Evolutionary conservation across 2,113 vertebrate genomes (phyloP).

Genomic region (Eleginops maclovinus): DNA sequence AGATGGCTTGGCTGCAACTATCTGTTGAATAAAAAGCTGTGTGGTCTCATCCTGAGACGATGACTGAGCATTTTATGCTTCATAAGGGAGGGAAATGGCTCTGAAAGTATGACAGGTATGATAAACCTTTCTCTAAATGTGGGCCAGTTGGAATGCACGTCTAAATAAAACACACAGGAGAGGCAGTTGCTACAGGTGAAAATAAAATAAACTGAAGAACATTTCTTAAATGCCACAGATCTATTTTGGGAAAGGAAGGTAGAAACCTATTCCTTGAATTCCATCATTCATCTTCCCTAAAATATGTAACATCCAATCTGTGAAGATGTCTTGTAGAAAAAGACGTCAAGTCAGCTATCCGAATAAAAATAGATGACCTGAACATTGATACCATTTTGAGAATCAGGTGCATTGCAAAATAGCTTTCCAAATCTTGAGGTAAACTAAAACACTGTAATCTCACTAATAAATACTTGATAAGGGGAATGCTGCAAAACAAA

Average conservation of each 20-base stretch:
- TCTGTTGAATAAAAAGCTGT: constrained; percentile 35
- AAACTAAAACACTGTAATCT: constrained; percentile 1
- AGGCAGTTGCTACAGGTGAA: constrained; percentile 46
- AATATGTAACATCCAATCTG: neutral
- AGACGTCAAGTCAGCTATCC: neutral
- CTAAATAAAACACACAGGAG: constrained; percentile 45
- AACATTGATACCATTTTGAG: neutral
- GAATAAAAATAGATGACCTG: neutral
- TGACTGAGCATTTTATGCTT: constrained; percentile 64
- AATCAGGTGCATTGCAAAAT: constrained; percentile 10
- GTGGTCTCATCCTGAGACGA: constrained; percentile 59
- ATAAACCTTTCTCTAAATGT: constrained; percentile 71
- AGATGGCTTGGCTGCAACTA: constrained; percentile 36
- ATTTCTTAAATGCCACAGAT: neutral
- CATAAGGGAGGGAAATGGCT: constrained; percentile 66
- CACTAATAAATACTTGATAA: constrained; percentile 21
- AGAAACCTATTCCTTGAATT: neutral
- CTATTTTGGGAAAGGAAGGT: constrained; percentile 10
- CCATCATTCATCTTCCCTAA: neutral
- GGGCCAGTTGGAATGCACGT: constrained; percentile 62
- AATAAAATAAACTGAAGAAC: constrained; percentile 37
- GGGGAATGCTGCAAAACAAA: constrained; percentile 7
- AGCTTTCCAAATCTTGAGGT: neutral
- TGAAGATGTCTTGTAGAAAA: neutral
- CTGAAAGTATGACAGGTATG: constrained; percentile 70